These are phyloP conservation scores for Catostomus latipinnis DNA, from an alignment of 2,797 vertebrate genomes.

Conservation along the genomic window DNA sequence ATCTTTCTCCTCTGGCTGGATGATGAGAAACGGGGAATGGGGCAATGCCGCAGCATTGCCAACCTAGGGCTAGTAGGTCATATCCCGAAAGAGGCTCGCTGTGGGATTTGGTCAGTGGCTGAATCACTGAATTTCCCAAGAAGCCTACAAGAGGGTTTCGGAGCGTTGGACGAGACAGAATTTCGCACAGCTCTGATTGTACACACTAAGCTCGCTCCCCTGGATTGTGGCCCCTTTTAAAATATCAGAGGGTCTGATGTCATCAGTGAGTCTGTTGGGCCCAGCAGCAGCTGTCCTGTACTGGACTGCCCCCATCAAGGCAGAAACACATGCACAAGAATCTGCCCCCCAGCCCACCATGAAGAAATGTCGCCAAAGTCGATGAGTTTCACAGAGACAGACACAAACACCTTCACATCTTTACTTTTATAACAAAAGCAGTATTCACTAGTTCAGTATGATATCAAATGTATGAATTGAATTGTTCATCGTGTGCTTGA, in stretches of 20 bases:
- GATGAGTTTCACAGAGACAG: constrained; percentile 58
- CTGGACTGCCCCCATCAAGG: constrained; percentile 46
- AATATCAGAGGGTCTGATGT: constrained; percentile 85
- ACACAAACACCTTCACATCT: constrained; percentile 65
- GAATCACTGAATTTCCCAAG: background rate
- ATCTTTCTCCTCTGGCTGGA: constrained; percentile 80
- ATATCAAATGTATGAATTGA: too few species aligned
- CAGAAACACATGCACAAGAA: constrained; percentile 60
- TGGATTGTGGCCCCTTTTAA: constrained; percentile 90
- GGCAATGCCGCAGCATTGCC: constrained; percentile 84
- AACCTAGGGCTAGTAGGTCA: constrained; percentile 68
- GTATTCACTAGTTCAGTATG: too few species aligned
- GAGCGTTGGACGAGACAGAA: constrained; percentile 7
- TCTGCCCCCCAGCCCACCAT: constrained; percentile 67
- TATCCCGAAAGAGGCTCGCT: constrained; percentile 65
- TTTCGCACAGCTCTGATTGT: constrained; percentile 40
- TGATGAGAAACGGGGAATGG: constrained; percentile 77
- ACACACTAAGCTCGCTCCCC: constrained; percentile 79
- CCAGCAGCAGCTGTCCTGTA: constrained; percentile 82
- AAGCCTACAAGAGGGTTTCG: background rate
- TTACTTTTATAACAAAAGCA: background rate
- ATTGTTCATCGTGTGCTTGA: too few species aligned
- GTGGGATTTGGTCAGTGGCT: constrained; percentile 11
- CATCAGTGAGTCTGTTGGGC: constrained; percentile 85
- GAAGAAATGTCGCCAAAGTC: constrained; percentile 65